phyloP scores from a whole-genome alignment of 2,797 vertebrate species.

The Podarcis siculus region DNA sequence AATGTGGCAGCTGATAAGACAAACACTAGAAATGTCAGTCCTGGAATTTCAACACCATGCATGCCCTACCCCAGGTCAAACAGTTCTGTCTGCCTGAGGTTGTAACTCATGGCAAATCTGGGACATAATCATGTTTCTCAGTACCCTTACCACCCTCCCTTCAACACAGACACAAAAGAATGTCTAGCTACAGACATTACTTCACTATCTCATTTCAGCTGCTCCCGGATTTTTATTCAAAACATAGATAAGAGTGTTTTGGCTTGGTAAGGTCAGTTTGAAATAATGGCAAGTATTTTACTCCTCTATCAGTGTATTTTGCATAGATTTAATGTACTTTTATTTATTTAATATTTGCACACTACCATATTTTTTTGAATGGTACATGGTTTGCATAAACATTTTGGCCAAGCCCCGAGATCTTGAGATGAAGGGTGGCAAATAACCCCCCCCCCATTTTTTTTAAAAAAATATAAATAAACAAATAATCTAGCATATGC shows the following conservation, averaged over 20 bases:
- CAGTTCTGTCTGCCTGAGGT: not conserved
- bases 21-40: not conserved
- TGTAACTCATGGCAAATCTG: not conserved
- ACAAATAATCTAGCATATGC: no score
- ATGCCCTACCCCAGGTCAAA: not conserved
- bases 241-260: not conserved
- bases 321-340: not conserved
- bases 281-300: not conserved
- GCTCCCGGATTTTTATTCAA: not conserved
- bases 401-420: no score
- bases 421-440: no score
- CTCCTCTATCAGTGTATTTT: not conserved
- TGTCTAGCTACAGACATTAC: not conserved
- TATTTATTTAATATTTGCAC: no score
- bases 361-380: no score
- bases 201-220: not conserved
- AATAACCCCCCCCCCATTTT: no score
- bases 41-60: not conserved
- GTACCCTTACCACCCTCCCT: not conserved
- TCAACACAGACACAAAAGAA: not conserved
- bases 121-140: not conserved
- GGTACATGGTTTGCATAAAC: no score
- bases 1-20: not conserved
- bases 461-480: no score
- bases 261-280: not conserved